Evolutionary conservation across 30 jellyfish, hydroid and myxozoan species (phyloP), one percentile per base, ranked within the genome.

Genomic region (Clytia hemisphaerica): DNA sequence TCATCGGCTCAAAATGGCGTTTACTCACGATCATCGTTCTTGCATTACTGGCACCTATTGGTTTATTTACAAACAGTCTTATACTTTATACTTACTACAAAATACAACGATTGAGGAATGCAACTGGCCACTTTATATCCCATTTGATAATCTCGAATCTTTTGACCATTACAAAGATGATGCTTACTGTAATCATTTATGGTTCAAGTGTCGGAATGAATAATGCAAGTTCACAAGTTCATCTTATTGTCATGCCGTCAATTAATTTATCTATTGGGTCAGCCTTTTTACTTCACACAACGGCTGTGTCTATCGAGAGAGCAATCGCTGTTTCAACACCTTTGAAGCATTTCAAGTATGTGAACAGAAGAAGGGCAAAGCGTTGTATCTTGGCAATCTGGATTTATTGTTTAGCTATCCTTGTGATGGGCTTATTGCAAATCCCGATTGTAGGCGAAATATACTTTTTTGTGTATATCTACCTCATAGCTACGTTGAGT

Each of bases 241-340:
- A 65, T 4, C 32, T 35, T 14, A 35, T 65, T 36, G 44, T 65
- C 31, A 35, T 65, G 18, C 67, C 78, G 25, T 65, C 78, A 22
- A n/a, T 65, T 3, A 67, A 65, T 36, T 34, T 65, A 16, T 21
- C 34, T 36, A 16, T 65, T 19, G 78, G 78, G 1, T 37, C 78
- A 9, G 78, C 78, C 6, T 65, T 67, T 3, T 65, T 65, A 25
- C 34, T 65, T 14, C 78, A 65, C 37, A 67, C 34, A 34, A 65
- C 78, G 44, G 78, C 69, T 19, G 63, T 37, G 7, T 35, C 69
- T 36, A 37, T 65, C 9, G 78, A 65, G 44, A 19, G 78, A 32
- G 78, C 46, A 1, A 36, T 65, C 29, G 78, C 78, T 2, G 78
- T 65, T 3, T 45, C 78, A 2, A 36, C 44, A 37, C 78, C 78